A percentile compares a stretch with the other conserved stretches of the same genome.
Evolutionary conservation across 53 echinoderm and acorn worm genomes (phyloP).

Genomic region (Luidia sarsii): DNA sequence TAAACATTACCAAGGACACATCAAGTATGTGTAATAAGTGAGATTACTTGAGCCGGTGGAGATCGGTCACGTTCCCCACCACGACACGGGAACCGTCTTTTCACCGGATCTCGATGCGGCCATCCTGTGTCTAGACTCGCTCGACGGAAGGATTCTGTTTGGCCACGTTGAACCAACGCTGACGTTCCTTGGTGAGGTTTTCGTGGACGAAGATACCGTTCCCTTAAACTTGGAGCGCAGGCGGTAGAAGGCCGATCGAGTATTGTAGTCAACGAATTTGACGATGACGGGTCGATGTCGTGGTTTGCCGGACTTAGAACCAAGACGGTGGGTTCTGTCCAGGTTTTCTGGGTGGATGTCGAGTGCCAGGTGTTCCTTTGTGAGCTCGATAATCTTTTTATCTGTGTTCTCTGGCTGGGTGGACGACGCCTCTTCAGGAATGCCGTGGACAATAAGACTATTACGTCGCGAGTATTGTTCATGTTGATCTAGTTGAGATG

Average conservation of each 20-base stretch:
- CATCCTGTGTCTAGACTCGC: constrained; percentile 24
- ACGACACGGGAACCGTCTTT: not conserved
- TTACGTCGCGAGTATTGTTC: constrained; percentile 42
- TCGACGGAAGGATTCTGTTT: not conserved
- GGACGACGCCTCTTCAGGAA: not conserved
- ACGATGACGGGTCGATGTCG: not conserved
- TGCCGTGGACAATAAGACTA: constrained; percentile 20
- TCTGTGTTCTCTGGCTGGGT: constrained; percentile 23
- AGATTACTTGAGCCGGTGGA: no score
- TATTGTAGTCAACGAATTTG: constrained; percentile 3
- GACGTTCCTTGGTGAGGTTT: constrained; percentile 24
- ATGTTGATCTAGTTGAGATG: constrained; percentile 6
- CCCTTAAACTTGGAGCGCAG: constrained; percentile 18
- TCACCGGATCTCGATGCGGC: not conserved
- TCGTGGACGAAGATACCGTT: constrained; percentile 36
- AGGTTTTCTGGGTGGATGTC: not conserved
- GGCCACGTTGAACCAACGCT: not conserved
- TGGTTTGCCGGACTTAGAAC: not conserved
- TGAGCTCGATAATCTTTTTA: not conserved
- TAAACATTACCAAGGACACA: no score
- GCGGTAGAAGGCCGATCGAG: constrained; percentile 1
- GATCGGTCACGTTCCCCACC: not conserved
- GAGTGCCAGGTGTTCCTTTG: constrained; percentile 13
- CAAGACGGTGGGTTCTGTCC: constrained; percentile 33
- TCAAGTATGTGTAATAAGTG: no score